These are phyloP conservation scores for Cancer borealis DNA, from an alignment of 2,888 invertebrate genomes.

Conservation along the genomic window DNA sequence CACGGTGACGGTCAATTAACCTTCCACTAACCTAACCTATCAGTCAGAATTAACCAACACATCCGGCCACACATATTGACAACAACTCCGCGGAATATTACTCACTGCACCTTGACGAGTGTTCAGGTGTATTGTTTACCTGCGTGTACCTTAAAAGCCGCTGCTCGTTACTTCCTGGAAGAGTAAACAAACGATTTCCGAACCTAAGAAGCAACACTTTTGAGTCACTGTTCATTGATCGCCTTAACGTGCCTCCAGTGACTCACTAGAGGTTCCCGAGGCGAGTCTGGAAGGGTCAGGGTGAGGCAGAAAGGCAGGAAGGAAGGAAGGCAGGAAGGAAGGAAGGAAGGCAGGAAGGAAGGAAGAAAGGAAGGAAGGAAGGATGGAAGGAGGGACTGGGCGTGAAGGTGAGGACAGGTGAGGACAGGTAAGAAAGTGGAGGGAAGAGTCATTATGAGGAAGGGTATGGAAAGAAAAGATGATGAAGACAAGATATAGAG, in stretches of 20 bases:
- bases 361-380: neutral
- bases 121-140: neutral
- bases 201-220: neutral
- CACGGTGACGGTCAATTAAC: too few relatives aligned
- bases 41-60: neutral
- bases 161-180: neutral
- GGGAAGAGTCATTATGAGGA: too few relatives aligned
- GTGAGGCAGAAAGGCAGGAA: neutral
- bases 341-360: neutral
- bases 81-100: neutral
- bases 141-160: neutral
- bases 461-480: too few relatives aligned
- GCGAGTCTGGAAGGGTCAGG: neutral
- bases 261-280: neutral
- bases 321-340: neutral
- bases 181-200: neutral
- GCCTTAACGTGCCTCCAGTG: neutral
- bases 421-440: neutral
- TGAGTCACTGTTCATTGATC: slow-evolving; percentile 2
- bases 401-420: neutral
- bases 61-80: neutral
- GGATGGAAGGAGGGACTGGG: neutral
- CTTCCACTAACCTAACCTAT: too few relatives aligned
- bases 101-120: neutral
- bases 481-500: too few relatives aligned